Conservation (phyloP, 2,797 vertebrate genomes). For the Pipistrellus pipistrellus region DNA sequence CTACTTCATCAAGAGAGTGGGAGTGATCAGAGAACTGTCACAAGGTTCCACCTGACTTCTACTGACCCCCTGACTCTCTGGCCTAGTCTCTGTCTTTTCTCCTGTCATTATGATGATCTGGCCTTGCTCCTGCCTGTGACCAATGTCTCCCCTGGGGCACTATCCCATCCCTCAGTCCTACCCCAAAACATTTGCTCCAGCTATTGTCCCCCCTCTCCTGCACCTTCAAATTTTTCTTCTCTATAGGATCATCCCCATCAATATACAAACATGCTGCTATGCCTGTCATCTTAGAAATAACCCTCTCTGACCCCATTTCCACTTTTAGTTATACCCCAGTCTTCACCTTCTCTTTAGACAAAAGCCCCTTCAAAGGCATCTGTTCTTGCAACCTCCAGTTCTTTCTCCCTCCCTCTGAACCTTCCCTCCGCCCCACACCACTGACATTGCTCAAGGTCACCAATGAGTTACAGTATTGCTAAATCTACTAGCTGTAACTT, state of each 20-base stretch:
- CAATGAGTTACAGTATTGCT: neutral
- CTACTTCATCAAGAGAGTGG: neutral
- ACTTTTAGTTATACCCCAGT: neutral
- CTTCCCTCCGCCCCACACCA: neutral
- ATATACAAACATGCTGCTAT: neutral
- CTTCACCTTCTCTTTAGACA: conserved; percentile 23
- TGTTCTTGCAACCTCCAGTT: neutral
- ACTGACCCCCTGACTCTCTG: neutral
- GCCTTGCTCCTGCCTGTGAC: neutral
- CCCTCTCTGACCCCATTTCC: neutral
- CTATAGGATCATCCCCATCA: neutral
- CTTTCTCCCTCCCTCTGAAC: neutral
- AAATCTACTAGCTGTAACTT: neutral
- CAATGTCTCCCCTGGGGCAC: neutral
- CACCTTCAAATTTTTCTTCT: neutral
- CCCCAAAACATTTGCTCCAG: neutral
- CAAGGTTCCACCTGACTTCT: neutral
- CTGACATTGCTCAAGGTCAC: neutral
- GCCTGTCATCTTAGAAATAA: neutral
- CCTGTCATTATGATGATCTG: no score
- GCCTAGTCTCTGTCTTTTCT: neutral
- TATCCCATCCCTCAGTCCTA: neutral
- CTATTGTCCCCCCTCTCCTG: neutral
- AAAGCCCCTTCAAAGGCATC: neutral
- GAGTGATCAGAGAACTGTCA: neutral